Evolutionary conservation across 2,888 invertebrate species (phyloP), one percentile per base, ranked within the genome.

Genomic region (Eudasyphora cyanicolor): DNA sequence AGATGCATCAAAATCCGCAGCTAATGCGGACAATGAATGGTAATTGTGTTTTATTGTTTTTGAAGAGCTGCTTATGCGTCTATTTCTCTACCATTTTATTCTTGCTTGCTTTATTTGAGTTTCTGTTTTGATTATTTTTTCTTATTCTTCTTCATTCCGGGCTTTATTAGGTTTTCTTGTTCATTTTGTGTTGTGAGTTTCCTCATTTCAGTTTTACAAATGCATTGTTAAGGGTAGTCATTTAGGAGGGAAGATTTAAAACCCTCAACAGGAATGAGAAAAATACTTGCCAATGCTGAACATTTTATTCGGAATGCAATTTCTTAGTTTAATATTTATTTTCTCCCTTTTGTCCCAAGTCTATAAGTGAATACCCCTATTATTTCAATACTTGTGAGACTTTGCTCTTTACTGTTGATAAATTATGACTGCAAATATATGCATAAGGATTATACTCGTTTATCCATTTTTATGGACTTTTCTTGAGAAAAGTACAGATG

Each of bases 41-140:
- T 84, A 84, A 84, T 84, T 84, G 84, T 84, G 76, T 79, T 81
- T 84, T 84, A 84, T 84, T 84, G 81, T 84, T 79, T 84, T 76
- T 84, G 73, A 81, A 84, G 84, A 79, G 84, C 81, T 84, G 71
- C 76, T 84, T 81, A 81, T 81, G 81, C 67, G 42, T 60, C 29
- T n/a, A 29, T 17, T 60, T 32, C 60, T 60, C 60, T n/a, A n/a
- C 8, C n/a, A 21, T 21, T 67, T 64, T 64, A 32, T 62, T 60
- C 79, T 45, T 67, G 45, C 14, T 27, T 60, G 27, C 38, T 32
- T 76, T 17, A 29, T 79, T 79, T 69, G 38, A 42, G 42, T 71
- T 49, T 79, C 79, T 84, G 75, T 81, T 84, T 84, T 84, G 78
- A 79, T 81, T 84, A 71, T 54, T 54, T 19, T 38, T 79, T 76